phyloP scores from a whole-genome alignment of 2,797 vertebrate species.

The Lagorchestes hirsutus region DNA sequence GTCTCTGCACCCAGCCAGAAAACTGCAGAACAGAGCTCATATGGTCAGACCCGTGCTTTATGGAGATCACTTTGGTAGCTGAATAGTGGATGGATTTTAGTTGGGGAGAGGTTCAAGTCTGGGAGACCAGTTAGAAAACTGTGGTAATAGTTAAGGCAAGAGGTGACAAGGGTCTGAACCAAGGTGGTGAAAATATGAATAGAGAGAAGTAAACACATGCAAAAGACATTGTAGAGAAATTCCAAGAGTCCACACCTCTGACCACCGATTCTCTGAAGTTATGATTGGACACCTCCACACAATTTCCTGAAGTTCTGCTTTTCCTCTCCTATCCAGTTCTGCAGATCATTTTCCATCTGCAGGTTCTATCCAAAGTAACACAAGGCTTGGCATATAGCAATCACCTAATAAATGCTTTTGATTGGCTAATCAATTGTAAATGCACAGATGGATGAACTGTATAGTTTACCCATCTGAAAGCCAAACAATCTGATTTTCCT shows the following conservation, averaged over 20 bases:
- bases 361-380: not conserved
- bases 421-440: not conserved
- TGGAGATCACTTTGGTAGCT: not conserved
- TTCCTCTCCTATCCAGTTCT: not conserved
- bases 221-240: not conserved
- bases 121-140: not conserved
- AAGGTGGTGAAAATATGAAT: not conserved
- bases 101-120: not conserved
- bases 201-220: not conserved
- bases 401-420: not conserved
- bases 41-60: not conserved
- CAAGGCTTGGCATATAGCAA: not conserved
- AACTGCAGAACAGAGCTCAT: not conserved
- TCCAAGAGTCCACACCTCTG: not conserved
- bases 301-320: not conserved
- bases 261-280: not conserved
- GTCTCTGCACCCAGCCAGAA: not conserved
- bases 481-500: not conserved
- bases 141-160: not conserved
- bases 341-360: not conserved
- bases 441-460: too few relatives aligned
- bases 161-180: not conserved
- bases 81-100: not conserved
- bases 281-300: not conserved
- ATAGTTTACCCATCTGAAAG: not conserved